Percentiles rank a stretch among this genome's conserved stretches.
phyloP scores from a whole-genome alignment of 1,140 invertebrate genomes.

The Ganaspis sp. region DNA sequence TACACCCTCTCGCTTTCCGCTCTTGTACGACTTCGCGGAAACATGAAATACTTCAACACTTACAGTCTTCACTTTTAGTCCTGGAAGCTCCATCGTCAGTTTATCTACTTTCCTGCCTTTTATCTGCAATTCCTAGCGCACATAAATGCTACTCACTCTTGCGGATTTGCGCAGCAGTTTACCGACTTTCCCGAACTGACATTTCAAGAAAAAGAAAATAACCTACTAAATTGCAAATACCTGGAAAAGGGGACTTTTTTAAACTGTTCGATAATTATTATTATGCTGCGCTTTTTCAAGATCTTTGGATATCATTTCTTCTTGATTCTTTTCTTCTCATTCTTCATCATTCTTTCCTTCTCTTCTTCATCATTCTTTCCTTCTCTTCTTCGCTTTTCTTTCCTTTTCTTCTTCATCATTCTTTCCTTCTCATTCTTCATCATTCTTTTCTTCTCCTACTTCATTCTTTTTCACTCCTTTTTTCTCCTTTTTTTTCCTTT shows the following conservation, averaged over 20 bases:
- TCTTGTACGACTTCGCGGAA: conserved; percentile 48
- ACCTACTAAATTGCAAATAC: conserved; percentile 1
- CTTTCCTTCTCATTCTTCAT: too few relatives aligned
- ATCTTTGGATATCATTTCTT: too few relatives aligned
- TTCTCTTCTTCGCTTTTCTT: too few relatives aligned
- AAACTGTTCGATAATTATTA: background rate
- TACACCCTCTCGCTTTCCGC: conserved; percentile 44
- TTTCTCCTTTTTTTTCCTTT: too few relatives aligned
- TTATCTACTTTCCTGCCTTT: conserved; percentile 31
- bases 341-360: too few relatives aligned
- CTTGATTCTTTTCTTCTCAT: too few relatives aligned
- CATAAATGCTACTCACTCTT: conserved; percentile 10
- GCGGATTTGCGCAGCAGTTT: conserved; percentile 15
- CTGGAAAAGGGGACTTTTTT: background rate
- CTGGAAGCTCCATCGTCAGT: conserved; percentile 28
- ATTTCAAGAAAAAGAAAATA: conserved; percentile 25
- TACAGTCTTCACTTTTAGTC: background rate
- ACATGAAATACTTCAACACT: conserved; percentile 41
- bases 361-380: too few relatives aligned
- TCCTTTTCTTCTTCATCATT: too few relatives aligned
- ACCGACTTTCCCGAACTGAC: conserved; percentile 6
- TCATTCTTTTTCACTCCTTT: too few relatives aligned
- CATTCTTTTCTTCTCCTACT: too few relatives aligned
- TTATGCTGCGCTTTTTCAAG: background rate
- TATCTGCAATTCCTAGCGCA: conserved; percentile 13